phyloP scores from a whole-genome alignment of 2,888 invertebrate genomes.

The Criorhina ranunculi region DNA sequence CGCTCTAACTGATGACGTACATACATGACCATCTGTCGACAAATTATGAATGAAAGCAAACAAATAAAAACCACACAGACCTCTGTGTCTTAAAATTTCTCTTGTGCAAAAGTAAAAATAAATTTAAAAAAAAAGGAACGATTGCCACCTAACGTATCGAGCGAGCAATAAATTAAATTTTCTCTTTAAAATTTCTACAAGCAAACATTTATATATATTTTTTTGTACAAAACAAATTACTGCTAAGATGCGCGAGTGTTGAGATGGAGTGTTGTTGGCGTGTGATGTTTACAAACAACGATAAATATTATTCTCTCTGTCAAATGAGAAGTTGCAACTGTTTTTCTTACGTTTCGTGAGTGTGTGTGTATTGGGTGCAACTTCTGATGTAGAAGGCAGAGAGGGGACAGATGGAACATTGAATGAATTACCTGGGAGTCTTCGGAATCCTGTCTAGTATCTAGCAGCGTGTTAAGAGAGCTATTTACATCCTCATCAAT shows the following conservation, averaged over 20 bases:
- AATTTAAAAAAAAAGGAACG: constrained; percentile 7
- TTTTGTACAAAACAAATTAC: constrained; percentile 38
- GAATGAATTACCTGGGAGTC: constrained; percentile 83
- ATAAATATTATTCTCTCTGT: constrained; percentile 34
- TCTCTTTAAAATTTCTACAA: constrained; percentile 31
- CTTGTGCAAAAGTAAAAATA: constrained; percentile 14
- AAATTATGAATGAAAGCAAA: constrained; percentile 51
- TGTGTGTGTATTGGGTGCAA: constrained; percentile 6
- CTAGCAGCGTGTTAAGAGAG: constrained; percentile 94
- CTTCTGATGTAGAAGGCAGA: constrained; percentile 12
- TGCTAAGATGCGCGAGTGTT: constrained; percentile 65
- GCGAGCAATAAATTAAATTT: constrained; percentile 28
- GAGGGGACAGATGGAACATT: constrained; percentile 10
- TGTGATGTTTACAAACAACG: constrained; percentile 65
- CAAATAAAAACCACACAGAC: constrained; percentile 5
- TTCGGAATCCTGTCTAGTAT: constrained; percentile 88
- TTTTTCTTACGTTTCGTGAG: background rate
- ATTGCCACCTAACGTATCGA: constrained; percentile 23
- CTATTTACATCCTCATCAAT: constrained; percentile 97
- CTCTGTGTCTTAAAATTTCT: background rate
- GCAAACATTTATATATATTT: constrained; percentile 10
- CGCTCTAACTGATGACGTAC: constrained; percentile 29
- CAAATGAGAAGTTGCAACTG: constrained; percentile 35
- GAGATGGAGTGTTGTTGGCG: constrained; percentile 63
- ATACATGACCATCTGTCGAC: constrained; percentile 22